Percentiles rank a stretch among this genome's conserved stretches.
Evolutionary conservation across 2,888 invertebrate genomes (phyloP).

Genomic region (Heliothis peltigera): DNA sequence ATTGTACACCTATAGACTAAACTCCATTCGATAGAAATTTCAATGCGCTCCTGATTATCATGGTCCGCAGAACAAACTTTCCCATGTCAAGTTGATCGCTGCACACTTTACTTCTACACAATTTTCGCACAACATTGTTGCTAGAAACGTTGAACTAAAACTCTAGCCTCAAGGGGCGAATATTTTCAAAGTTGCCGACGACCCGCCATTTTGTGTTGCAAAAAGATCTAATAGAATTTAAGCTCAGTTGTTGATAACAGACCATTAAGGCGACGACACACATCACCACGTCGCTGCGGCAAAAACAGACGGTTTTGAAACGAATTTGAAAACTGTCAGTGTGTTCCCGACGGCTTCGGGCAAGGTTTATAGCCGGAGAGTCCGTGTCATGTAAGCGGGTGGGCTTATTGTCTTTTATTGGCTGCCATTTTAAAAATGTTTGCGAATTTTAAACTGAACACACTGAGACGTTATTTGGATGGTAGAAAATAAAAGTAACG

Average conservation of each 20-base stretch:
- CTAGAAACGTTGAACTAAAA: conserved; percentile 43
- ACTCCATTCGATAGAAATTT: conserved; percentile 3
- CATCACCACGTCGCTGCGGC: conserved; percentile 16
- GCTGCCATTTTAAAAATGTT: conserved; percentile 9
- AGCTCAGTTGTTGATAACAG: conserved; percentile 54
- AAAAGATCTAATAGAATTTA: conserved; percentile 51
- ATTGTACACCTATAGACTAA: not conserved
- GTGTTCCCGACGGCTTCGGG: not conserved
- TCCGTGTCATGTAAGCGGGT: conserved; percentile 11
- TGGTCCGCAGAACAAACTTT: conserved; percentile 21
- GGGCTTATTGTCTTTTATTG: conserved; percentile 20
- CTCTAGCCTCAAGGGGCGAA: conserved; percentile 52
- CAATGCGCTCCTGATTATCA: not conserved
- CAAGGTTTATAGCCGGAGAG: conserved; percentile 5
- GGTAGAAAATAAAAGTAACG: not conserved
- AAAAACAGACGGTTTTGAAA: conserved; percentile 17
- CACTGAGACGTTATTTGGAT: not conserved
- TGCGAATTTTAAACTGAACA: conserved; percentile 13
- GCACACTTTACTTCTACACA: conserved; percentile 46
- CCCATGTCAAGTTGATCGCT: conserved; percentile 35
- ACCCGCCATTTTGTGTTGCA: conserved; percentile 53
- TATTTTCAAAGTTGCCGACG: conserved; percentile 56
- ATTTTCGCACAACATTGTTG: conserved; percentile 46
- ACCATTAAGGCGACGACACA: conserved; percentile 53
- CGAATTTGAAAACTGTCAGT: conserved; percentile 33